A percentile compares a stretch with the other conserved stretches of the same genome.
phyloP scores from a whole-genome alignment of 2,888 invertebrate genomes.

The Drosophila fungiperda region DNA sequence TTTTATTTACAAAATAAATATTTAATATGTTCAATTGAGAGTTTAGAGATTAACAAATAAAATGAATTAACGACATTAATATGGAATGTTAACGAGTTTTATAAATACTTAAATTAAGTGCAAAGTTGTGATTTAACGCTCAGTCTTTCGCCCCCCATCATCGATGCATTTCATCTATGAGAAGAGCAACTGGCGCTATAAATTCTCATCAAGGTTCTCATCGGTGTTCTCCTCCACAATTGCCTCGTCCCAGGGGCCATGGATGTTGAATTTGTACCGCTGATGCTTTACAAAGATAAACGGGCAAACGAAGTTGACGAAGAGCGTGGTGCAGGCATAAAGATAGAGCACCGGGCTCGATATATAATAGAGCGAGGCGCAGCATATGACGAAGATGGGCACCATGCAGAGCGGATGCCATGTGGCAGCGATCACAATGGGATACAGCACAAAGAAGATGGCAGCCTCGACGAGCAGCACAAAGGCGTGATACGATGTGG shows the following conservation, averaged over 20 bases:
- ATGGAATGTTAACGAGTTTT: constrained; percentile 15
- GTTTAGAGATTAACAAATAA: not conserved
- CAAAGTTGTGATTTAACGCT: constrained; percentile 18
- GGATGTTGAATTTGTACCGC: constrained; percentile 94
- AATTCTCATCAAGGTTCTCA: constrained; percentile 74
- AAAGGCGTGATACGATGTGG: constrained; percentile 94
- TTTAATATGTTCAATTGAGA: constrained; percentile 19
- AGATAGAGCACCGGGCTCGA: constrained; percentile 87
- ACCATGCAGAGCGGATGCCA: constrained; percentile 87
- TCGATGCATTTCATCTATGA: constrained; percentile 64
- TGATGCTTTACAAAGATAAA: constrained; percentile 91
- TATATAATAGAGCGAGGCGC: constrained; percentile 87
- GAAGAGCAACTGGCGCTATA: constrained; percentile 79
- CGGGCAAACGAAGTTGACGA: constrained; percentile 91
- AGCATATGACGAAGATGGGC: constrained; percentile 86
- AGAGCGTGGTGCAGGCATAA: constrained; percentile 87
- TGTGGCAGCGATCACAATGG: constrained; percentile 89
- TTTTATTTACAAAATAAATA: constrained; percentile 42
- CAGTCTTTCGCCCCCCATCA: constrained; percentile 57
- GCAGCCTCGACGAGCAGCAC: constrained; percentile 95
- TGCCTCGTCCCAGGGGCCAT: constrained; percentile 99
- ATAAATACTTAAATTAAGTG: constrained; percentile 5
- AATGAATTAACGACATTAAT: constrained; percentile 1
- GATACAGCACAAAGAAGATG: constrained; percentile 94
- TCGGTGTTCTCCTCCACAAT: constrained; percentile 87